phyloP scores from a whole-genome alignment of 1,140 invertebrate species.

The Bombus breviceps region DNA sequence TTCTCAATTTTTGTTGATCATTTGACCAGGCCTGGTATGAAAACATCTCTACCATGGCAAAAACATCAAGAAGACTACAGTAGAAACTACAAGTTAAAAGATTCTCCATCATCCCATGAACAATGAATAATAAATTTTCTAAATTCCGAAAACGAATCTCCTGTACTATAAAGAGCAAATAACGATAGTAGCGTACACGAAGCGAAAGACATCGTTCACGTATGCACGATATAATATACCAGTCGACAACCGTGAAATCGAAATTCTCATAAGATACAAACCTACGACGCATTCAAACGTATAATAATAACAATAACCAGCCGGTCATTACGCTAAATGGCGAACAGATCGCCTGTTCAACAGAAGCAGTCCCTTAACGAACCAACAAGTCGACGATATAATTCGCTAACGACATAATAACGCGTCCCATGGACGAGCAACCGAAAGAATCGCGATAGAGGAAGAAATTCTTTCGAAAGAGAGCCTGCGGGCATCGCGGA shows the following conservation, averaged over 20 bases:
- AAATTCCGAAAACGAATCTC: no score
- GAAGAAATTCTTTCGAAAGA: not conserved
- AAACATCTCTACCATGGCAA: no score
- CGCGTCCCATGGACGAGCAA: not conserved
- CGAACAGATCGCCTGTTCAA: not conserved
- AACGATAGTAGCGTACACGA: no score
- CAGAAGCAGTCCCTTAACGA: not conserved
- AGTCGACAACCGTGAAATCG: not conserved
- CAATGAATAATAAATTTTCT: no score
- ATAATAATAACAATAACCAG: not conserved
- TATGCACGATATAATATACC: no score
- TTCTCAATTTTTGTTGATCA: no score
- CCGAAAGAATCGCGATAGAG: not conserved
- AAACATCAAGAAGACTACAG: no score
- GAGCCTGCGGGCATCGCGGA: not conserved
- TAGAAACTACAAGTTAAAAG: no score
- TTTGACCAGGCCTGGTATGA: no score
- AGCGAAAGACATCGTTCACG: not conserved
- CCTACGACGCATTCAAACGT: not conserved
- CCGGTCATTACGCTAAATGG: not conserved
- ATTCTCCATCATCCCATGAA: no score
- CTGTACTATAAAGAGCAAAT: no score
- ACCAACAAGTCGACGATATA: not conserved
- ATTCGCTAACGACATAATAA: constrained; percentile 20
- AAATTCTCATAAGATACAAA: not conserved